Conservation (phyloP, 2,113 vertebrate genomes). For the Nannospalax galili region DNA sequence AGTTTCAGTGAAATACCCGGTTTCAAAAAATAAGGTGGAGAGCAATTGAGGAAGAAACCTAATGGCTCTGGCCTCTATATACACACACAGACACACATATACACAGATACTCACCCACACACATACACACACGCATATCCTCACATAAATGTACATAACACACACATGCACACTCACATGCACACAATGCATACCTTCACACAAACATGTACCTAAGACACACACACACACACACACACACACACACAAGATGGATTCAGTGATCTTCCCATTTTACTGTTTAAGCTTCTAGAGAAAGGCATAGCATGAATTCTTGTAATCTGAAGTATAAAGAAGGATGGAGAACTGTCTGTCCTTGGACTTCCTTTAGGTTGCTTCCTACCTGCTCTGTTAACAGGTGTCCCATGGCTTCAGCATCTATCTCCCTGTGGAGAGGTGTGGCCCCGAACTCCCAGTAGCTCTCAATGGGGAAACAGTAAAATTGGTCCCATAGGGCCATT, state of each 20-base stretch:
- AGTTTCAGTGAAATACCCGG: neutral
- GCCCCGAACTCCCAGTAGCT: neutral
- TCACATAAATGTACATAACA: no score
- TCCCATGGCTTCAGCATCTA: neutral
- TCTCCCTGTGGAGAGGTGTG: neutral
- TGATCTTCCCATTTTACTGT: neutral
- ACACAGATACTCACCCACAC: neutral
- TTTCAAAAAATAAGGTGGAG: neutral
- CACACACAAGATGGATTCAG: neutral
- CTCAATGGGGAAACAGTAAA: neutral
- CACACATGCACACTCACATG: neutral
- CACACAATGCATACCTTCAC: neutral
- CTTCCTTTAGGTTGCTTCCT: neutral
- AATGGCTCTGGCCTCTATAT: neutral
- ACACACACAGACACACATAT: neutral
- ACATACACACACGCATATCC: rapidly evolving
- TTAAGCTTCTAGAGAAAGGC: slow-evolving; percentile 10
- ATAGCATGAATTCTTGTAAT: neutral
- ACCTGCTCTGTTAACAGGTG: neutral
- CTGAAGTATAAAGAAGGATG: neutral
- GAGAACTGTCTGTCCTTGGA: neutral
- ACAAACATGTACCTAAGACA: neutral
- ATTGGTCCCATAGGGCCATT: slow-evolving; percentile 14
- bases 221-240: neutral
- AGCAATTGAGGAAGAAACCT: neutral